Conservation (phyloP, 2,888 invertebrate genomes). For the Sphaerophoria taeniata region DNA sequence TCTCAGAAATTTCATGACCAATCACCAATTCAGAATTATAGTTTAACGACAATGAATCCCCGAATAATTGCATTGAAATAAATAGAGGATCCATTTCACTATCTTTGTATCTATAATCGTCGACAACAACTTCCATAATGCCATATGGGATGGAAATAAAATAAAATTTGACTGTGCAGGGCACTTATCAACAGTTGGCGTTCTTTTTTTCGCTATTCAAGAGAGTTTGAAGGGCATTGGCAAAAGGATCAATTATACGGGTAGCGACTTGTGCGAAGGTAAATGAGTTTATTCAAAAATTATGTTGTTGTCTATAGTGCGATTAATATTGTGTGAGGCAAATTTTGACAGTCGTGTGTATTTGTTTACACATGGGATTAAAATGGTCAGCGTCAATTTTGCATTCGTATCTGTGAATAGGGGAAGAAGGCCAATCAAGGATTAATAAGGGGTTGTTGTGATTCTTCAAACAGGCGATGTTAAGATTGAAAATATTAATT, state of each 20-base stretch:
- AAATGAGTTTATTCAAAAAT: background rate
- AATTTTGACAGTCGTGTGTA: slow-evolving; percentile 51
- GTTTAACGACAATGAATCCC: background rate
- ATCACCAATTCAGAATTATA: background rate
- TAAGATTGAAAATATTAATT: background rate
- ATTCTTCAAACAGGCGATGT: background rate
- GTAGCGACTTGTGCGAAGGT: slow-evolving; percentile 26
- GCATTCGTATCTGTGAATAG: slow-evolving; percentile 21
- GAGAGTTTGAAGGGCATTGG: slow-evolving; percentile 32
- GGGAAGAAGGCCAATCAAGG: slow-evolving; percentile 26
- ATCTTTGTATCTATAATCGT: slow-evolving; percentile 14
- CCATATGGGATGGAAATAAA: slow-evolving; percentile 27
- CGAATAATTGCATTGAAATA: background rate
- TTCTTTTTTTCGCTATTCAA: slow-evolving; percentile 13
- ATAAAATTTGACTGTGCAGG: slow-evolving; percentile 39
- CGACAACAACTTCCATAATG: background rate
- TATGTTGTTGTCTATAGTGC: slow-evolving; percentile 19
- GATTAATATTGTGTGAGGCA: slow-evolving; percentile 49
- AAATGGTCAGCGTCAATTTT: slow-evolving; percentile 39
- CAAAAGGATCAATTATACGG: slow-evolving; percentile 53
- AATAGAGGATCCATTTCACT: slow-evolving; percentile 20
- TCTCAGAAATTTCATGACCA: background rate
- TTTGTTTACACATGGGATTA: slow-evolving; percentile 55
- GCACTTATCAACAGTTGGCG: slow-evolving; percentile 35
- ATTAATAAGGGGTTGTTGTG: background rate